Evolutionary conservation across 2,113 vertebrate species (phyloP).

Genomic region (Chamaetylas fuelleborni): DNA sequence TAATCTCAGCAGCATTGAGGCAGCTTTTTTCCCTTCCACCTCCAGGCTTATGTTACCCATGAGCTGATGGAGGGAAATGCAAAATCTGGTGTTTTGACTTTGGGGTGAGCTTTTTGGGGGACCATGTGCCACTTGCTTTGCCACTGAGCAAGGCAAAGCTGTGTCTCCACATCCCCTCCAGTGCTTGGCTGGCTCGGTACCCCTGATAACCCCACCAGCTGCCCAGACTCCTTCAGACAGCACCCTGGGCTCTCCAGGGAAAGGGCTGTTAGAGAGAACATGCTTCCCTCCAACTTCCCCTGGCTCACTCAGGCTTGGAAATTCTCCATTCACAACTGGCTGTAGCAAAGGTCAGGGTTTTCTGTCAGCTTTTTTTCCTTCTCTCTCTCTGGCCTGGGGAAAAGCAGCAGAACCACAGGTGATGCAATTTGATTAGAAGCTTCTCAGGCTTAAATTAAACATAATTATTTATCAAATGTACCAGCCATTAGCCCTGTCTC

Average conservation of each 20-base stretch:
- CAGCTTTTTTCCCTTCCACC: not conserved
- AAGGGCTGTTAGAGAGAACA: not conserved
- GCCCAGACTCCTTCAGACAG: not conserved
- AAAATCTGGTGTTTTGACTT: not conserved
- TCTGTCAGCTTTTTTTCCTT: not conserved
- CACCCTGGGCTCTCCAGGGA: not conserved
- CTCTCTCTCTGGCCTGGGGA: not conserved
- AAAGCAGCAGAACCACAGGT: conserved; percentile 46
- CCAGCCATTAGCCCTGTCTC: not conserved
- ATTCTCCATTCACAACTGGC: not conserved
- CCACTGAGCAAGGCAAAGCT: not conserved
- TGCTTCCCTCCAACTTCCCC: not conserved
- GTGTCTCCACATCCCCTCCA: accelerated
- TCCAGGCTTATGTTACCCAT: not conserved
- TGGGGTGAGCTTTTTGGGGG: not conserved
- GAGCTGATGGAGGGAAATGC: not conserved
- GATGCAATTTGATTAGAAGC: conserved; percentile 37
- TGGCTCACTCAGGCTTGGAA: not conserved
- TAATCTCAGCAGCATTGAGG: not conserved
- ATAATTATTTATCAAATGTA: conserved; percentile 52
- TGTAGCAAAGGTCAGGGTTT: not conserved
- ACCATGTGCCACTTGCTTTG: not conserved
- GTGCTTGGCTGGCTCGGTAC: not conserved
- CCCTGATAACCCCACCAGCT: not conserved
- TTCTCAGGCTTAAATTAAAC: conserved; percentile 34